phyloP scores from a whole-genome alignment of 2,797 vertebrate species.

The Sebastes trivittatus region DNA sequence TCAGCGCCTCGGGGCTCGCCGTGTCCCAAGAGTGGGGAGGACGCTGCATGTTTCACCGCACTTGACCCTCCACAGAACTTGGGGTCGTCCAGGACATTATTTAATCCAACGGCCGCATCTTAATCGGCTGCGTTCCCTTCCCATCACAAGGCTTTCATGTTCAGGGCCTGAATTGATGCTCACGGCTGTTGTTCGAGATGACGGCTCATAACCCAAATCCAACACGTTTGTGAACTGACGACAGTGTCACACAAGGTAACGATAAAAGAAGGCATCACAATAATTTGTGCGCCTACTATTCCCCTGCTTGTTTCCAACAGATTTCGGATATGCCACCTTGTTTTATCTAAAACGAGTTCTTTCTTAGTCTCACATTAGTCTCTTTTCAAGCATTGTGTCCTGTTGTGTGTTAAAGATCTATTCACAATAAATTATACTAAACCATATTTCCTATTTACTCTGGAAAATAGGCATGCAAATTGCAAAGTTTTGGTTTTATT shows the following conservation, averaged over 20 bases:
- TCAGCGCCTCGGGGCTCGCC: slow-evolving; percentile 48
- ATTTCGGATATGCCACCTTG: background rate
- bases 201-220: background rate
- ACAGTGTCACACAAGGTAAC: background rate
- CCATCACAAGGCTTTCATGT: slow-evolving; percentile 7
- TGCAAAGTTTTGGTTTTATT: background rate
- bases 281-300: background rate
- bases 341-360: background rate
- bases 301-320: background rate
- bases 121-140: background rate
- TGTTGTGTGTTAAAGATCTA: background rate
- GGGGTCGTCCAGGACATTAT: slow-evolving; percentile 28
- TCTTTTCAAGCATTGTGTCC: background rate
- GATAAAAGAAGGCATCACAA: background rate
- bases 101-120: slow-evolving; percentile 35
- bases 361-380: background rate
- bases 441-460: background rate
- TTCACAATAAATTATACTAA: background rate
- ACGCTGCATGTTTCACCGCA: slow-evolving; percentile 47
- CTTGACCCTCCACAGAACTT: slow-evolving; percentile 48
- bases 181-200: background rate
- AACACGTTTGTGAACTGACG: background rate
- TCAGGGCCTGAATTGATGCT: background rate
- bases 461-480: background rate
- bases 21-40: slow-evolving; percentile 37